A percentile compares a stretch with the other conserved stretches of the same genome.
phyloP scores from a whole-genome alignment of 2,113 vertebrate genomes.

The Daubentonia madagascariensis region DNA sequence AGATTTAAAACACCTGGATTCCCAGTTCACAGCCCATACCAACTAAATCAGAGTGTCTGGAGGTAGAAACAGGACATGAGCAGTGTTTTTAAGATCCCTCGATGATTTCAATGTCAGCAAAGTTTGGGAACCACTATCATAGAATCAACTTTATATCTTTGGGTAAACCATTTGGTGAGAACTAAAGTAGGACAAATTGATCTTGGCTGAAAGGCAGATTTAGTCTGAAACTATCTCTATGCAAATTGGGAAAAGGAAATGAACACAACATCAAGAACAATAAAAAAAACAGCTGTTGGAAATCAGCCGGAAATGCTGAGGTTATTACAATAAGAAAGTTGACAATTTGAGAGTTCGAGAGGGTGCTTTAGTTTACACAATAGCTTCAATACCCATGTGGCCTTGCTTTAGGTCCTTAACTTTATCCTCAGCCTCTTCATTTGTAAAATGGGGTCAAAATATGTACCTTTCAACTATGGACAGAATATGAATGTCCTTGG shows the following conservation, averaged over 20 bases:
- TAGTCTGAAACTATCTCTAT: background rate
- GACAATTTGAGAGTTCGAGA: background rate
- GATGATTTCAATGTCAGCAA: background rate
- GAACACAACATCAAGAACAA: background rate
- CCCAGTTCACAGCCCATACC: background rate
- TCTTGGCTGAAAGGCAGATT: slow-evolving; percentile 35
- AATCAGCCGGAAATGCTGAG: slow-evolving; percentile 28
- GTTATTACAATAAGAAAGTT: slow-evolving; percentile 11
- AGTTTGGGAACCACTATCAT: background rate
- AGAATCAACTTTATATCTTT: background rate
- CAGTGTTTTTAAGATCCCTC: background rate
- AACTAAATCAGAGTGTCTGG: background rate
- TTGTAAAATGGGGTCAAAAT: background rate
- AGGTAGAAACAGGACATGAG: background rate
- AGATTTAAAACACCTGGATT: background rate
- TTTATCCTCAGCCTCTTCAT: background rate
- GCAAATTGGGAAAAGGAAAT: slow-evolving; percentile 49
- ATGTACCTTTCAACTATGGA: background rate
- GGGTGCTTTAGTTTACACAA: background rate
- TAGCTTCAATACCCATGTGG: background rate
- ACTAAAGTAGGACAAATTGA: background rate
- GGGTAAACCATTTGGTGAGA: background rate
- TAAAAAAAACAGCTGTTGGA: slow-evolving; percentile 55
- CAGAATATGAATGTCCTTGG: background rate
- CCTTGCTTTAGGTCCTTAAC: background rate